phyloP scores from a whole-genome alignment of 37 sponge, comb jelly and placozoan species.

The Spongilla lacustris region DNA sequence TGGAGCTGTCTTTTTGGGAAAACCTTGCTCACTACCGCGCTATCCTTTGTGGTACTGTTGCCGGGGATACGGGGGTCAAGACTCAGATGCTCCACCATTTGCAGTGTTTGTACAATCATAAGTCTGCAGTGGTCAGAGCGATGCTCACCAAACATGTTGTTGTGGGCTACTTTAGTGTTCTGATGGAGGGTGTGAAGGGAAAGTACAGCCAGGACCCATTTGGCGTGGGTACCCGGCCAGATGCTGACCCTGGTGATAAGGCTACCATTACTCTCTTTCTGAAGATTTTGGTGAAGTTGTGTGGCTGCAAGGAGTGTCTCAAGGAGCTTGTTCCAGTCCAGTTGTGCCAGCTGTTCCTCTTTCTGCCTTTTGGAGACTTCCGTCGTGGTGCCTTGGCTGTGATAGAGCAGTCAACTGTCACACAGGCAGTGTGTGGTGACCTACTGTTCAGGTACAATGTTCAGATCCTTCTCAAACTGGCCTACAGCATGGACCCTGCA shows the following conservation, averaged over 20 bases:
- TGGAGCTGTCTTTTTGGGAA: constrained; percentile 42
- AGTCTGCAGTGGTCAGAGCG: constrained; percentile 37
- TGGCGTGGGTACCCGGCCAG: not conserved
- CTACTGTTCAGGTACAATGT: not conserved
- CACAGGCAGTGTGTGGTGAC: constrained; percentile 2
- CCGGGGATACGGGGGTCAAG: constrained; percentile 6
- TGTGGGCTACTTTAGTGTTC: constrained; percentile 33
- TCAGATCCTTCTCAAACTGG: constrained; percentile 39
- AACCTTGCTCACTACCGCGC: constrained; percentile 52
- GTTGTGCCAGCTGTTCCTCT: constrained; percentile 55
- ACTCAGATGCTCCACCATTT: constrained; percentile 58
- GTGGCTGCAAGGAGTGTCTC: constrained; percentile 25
- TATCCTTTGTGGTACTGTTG: constrained; percentile 17
- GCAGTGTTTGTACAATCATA: constrained; percentile 63
- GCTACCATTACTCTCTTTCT: constrained; percentile 29
- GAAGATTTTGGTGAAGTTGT: constrained; percentile 53
- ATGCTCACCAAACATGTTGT: constrained; percentile 54
- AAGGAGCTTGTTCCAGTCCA: constrained; percentile 12
- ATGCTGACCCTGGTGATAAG: constrained; percentile 27
- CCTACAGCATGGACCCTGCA: constrained; percentile 22
- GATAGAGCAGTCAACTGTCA: constrained; percentile 32
- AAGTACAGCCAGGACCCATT: constrained; percentile 11
- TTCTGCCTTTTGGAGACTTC: constrained; percentile 34
- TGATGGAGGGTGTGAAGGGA: constrained; percentile 32
- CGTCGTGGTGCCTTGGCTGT: constrained; percentile 36